Evolutionary conservation across 2,797 vertebrate genomes (phyloP), one percentile per base, ranked within the genome.

Genomic region (Poecile montanus): DNA sequence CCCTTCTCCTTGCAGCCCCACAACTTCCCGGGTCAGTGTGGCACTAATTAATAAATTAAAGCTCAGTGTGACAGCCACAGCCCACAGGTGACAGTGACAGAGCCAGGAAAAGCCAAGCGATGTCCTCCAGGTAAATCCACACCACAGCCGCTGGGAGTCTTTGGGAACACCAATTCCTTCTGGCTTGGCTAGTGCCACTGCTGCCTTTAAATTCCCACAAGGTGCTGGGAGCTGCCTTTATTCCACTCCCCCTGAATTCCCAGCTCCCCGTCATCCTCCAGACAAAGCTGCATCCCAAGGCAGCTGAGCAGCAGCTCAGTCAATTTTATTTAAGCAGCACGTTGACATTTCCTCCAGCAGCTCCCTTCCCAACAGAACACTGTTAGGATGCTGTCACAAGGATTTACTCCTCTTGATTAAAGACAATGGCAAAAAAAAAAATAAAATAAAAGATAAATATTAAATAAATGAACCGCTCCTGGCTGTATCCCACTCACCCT

Each of bases 261-360:
- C 89, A 87, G 95, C 77, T 65, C 83, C 83, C 42, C 16, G 23
- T 25, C 96, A 63, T 29, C 48, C 79, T 96, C 95, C 73, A 94
- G 94, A 88, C 85, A 40, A 30, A 44, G 70, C 34, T 25, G 78
- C 79, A 47, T 93, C 88, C 83, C 61, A 29, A 76, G 56, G 86
- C 89, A 82, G 86, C 84, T 8, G 60, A 90, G 94, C 91, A 82
- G 89, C 62, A 47, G 53, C 19, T 26, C 76, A 45, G 82, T 67
- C 62, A 50, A 23, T 89, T 91, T 68, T 70, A 65, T 34, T 65
- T 48, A 88, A 79, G 93, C 89, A 66, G 63, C 57, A 57, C n/a
- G 2, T 7, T 82, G 87, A 88, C 90, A 66, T 85, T 65, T 80
- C 44, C 56, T 32, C 80, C 91, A 83, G 95, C 89, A 96, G 96